Conservation (phyloP, 1,140 invertebrate genomes). For the Drosophila arawakana region DNA sequence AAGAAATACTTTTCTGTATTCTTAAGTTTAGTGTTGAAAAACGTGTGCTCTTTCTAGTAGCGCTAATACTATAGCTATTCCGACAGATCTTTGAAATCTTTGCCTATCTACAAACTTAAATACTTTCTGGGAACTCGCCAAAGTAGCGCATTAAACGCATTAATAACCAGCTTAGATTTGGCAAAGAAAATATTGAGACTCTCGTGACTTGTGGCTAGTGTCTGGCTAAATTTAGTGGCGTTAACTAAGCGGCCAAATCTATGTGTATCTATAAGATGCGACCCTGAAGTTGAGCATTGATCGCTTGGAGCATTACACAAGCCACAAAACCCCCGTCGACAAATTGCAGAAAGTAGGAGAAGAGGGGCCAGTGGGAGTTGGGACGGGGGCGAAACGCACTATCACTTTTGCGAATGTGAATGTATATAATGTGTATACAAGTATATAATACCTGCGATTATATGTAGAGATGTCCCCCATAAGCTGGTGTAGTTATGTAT, state of each 20-base stretch:
- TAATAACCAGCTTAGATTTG: slow-evolving; percentile 31
- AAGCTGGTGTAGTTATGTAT: slow-evolving; percentile 37
- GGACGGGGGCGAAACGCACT: slow-evolving; percentile 54
- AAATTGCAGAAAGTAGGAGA: slow-evolving; percentile 48
- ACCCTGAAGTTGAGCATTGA: slow-evolving; percentile 83
- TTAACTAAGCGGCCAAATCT: slow-evolving; percentile 16
- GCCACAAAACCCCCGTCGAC: slow-evolving; percentile 11
- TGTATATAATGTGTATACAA: neutral
- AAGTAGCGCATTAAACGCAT: slow-evolving; percentile 35
- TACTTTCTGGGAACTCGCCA: slow-evolving; percentile 21
- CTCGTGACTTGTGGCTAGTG: neutral
- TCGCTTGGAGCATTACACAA: slow-evolving; percentile 57
- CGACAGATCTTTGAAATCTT: neutral
- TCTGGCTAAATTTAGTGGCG: slow-evolving; percentile 7
- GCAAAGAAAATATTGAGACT: neutral
- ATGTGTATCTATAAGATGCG: slow-evolving; percentile 24
- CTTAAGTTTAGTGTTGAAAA: too few species aligned
- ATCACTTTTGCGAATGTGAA: slow-evolving; percentile 73
- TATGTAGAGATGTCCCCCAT: slow-evolving; percentile 44
- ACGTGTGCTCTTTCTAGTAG: too few species aligned
- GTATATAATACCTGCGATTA: neutral
- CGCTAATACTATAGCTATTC: too few species aligned
- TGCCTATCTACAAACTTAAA: neutral
- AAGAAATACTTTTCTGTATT: too few species aligned
- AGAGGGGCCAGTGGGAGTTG: neutral